Base-by-base conservation (phyloP, 1,140 invertebrate genomes). In the Triops cancriformis region DNA sequence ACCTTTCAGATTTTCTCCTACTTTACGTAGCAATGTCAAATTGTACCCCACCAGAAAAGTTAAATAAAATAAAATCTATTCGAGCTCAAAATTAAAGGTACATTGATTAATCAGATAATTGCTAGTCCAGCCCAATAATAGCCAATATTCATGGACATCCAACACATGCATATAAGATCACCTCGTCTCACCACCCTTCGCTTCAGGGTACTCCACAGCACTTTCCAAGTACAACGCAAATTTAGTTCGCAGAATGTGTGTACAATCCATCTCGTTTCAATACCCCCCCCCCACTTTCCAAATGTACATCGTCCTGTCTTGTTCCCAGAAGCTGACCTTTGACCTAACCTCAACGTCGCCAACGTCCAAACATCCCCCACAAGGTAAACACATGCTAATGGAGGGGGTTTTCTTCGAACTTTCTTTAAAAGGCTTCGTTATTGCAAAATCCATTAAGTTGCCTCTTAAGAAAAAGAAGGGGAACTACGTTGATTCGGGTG, bases 341-440 rank as follows among this genome's bases (percentile, higher is more conserved):
- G 51, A 64, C 23, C 51, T 64, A 64, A 64, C 51, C 14, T 23
- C 51, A 64, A 23, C 51, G 51, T 64, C 51, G 51, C 10, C 51
- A 23, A 64, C 51, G 51, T 23, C 51, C 51, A 3, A 64, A 64
- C 18, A 64, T 64, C 51, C 51, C 51, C 51, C 51, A 64, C 51
- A 64, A 64, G 51, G 51, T 64, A 64, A 64, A 64, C 51, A 64
- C 7, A 64, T 64, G 51, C 51, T 64, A 64, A 64, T 64, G 51
- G 51, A n/a, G 14, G 14, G 14, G 14, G 5, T 23, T n/a, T 23
- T 23, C 51, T 64, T 3, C 18, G 51, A 0, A 18, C 7, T 64
- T 64, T 23, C 51, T 64, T 23, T 0, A 5, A 23, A 64, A 10
- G 5, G 14, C 14, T 23, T 14, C 51, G 10, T 14, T 1, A 23